A percentile compares a stretch with the other conserved stretches of the same genome.
These are phyloP conservation scores for Trichogramma evanescens DNA, from an alignment of 2,888 invertebrate species.

Conservation along the genomic window DNA sequence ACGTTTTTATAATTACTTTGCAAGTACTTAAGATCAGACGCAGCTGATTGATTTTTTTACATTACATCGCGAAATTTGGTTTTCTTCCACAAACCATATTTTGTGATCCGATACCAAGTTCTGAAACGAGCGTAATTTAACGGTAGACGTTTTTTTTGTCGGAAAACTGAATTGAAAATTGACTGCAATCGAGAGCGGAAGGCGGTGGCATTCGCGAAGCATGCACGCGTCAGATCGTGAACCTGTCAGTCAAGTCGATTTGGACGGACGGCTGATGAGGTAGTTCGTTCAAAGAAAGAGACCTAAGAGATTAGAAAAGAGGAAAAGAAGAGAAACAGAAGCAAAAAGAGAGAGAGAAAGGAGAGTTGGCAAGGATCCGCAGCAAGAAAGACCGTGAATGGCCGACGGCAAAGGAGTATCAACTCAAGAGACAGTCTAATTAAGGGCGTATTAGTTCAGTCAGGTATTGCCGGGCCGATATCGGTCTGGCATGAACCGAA, in stretches of 20 bases:
- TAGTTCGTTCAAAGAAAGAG: neutral
- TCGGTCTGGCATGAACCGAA: conserved; percentile 35
- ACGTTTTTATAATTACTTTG: too few relatives aligned
- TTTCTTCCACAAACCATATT: too few relatives aligned
- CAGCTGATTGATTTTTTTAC: too few relatives aligned
- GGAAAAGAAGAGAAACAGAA: neutral
- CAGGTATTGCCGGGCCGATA: conserved; percentile 32
- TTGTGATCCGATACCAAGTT: too few relatives aligned
- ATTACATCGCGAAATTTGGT: too few relatives aligned
- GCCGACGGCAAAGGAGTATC: neutral
- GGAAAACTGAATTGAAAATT: too few relatives aligned
- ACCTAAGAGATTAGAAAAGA: too few relatives aligned
- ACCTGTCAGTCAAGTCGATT: conserved; percentile 2
- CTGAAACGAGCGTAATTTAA: too few relatives aligned
- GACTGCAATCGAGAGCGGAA: neutral
- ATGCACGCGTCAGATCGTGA: neutral
- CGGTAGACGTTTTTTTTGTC: too few relatives aligned
- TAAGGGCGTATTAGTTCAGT: conserved; percentile 39
- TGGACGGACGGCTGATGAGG: neutral
- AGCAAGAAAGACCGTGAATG: neutral
- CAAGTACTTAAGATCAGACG: too few relatives aligned
- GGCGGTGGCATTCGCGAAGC: neutral
- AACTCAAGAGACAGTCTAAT: conserved; percentile 34
- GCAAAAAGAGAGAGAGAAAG: neutral
- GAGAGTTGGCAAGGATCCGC: neutral